phyloP scores from a whole-genome alignment of 2,113 vertebrate genomes.

The Choloepus hoffmanni region DNA sequence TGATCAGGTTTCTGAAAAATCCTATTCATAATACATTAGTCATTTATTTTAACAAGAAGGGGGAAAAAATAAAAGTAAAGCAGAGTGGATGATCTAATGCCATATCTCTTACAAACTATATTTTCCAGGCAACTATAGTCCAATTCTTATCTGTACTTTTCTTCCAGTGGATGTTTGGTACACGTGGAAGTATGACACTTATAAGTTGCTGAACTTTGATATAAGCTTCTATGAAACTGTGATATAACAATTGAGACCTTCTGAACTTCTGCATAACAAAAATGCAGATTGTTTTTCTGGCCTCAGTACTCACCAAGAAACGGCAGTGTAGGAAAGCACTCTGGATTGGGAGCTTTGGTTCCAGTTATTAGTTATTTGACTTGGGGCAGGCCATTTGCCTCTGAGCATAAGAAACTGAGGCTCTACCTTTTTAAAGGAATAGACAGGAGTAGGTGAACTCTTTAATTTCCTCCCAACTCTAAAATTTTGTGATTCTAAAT shows the following conservation, averaged over 20 bases:
- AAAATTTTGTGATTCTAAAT: conserved; percentile 13
- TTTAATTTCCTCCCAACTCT: neutral
- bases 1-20: conserved; percentile 54
- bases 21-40: neutral
- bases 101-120: neutral
- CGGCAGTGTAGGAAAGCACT: neutral
- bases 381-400: neutral
- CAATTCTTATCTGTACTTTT: conserved; percentile 78
- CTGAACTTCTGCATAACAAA: conserved; percentile 7
- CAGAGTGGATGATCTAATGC: neutral
- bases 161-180: conserved; percentile 49
- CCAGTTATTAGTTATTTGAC: conserved; percentile 1
- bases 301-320: neutral
- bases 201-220: conserved; percentile 80
- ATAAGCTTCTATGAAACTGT: conserved; percentile 23
- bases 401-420: neutral
- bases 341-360: neutral
- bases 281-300: neutral
- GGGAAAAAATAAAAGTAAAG: neutral
- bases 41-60: conserved; percentile 26
- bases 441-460: neutral
- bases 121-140: conserved; percentile 67
- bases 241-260: conserved; percentile 45
- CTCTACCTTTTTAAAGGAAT: neutral
- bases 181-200: conserved; percentile 77